Evolutionary conservation across 2,888 invertebrate species (phyloP).

Genomic region (Gastracanthus pulcherrimus): DNA sequence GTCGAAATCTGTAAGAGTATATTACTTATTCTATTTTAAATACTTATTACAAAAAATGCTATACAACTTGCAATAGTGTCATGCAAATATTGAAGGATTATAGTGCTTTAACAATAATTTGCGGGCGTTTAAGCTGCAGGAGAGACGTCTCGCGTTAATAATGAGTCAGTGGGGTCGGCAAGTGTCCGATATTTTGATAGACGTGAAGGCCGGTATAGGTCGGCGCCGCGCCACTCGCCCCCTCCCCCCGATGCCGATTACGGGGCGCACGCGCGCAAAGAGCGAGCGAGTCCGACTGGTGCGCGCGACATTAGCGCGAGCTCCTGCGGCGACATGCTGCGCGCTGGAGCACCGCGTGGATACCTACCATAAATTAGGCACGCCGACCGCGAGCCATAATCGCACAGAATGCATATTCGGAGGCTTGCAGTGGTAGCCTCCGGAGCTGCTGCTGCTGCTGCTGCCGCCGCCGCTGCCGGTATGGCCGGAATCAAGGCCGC

Average conservation of each 20-base stretch:
- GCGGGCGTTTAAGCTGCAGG: background rate
- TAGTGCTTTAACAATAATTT: slow-evolving; percentile 5
- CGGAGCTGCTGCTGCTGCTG: background rate
- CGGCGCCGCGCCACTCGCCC: background rate
- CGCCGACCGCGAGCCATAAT: background rate
- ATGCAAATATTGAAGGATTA: background rate
- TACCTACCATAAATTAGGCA: slow-evolving; percentile 46
- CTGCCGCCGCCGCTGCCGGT: background rate
- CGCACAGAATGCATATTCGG: slow-evolving; percentile 21
- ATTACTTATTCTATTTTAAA: no score
- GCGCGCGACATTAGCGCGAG: background rate
- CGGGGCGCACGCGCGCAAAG: background rate
- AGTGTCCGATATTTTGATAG: slow-evolving; percentile 35
- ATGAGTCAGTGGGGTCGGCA: background rate
- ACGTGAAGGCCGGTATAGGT: slow-evolving; percentile 1
- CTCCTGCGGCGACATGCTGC: background rate
- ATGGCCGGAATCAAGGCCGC: slow-evolving; percentile 27
- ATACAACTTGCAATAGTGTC: no score
- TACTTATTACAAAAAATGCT: no score
- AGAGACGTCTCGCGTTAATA: slow-evolving; percentile 16
- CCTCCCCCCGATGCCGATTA: background rate
- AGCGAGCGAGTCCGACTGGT: background rate
- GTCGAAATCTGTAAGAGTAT: no score
- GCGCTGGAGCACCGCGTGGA: slow-evolving; percentile 19
- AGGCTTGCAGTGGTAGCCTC: no score